phyloP scores from a whole-genome alignment of 1,140 invertebrate species.

The Drosophila lacteicornis region DNA sequence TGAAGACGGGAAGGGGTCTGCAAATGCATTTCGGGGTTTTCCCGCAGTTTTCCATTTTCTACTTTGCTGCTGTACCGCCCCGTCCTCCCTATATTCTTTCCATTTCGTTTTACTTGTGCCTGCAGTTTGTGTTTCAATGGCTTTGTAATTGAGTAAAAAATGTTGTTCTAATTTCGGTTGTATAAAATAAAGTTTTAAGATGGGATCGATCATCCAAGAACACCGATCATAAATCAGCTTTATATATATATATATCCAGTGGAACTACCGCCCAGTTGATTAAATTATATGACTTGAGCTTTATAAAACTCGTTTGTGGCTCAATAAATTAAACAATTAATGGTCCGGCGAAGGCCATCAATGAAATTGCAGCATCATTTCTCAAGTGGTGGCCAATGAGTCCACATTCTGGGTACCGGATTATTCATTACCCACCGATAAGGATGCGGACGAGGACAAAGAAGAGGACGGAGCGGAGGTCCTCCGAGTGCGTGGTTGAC shows the following conservation, averaged over 20 bases:
- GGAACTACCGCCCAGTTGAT: conserved; percentile 11
- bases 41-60: conserved; percentile 31
- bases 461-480: conserved; percentile 7
- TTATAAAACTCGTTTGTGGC: conserved; percentile 49
- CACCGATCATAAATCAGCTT: conserved; percentile 2
- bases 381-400: conserved; percentile 29
- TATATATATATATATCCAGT: neutral
- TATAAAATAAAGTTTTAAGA: conserved; percentile 17
- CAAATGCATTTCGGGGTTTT: conserved; percentile 43
- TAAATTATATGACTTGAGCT: conserved; percentile 45
- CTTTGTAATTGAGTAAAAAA: conserved; percentile 70
- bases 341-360: conserved; percentile 50
- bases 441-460: conserved; percentile 14
- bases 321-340: conserved; percentile 78
- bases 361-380: conserved; percentile 69
- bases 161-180: conserved; percentile 60
- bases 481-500: conserved; percentile 34
- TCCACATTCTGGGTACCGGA: conserved; percentile 23
- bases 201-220: neutral
- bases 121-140: conserved; percentile 61
- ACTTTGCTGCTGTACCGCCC: conserved; percentile 1
- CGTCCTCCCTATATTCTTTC: conserved; percentile 2
- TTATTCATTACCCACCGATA: conserved; percentile 40
- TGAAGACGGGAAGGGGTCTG: neutral
- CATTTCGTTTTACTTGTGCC: conserved; percentile 45